Evolutionary conservation across 92 coral and sea anemone genomes (phyloP), one percentile per base, ranked within the genome.

Genomic region (Phenganax marumi): DNA sequence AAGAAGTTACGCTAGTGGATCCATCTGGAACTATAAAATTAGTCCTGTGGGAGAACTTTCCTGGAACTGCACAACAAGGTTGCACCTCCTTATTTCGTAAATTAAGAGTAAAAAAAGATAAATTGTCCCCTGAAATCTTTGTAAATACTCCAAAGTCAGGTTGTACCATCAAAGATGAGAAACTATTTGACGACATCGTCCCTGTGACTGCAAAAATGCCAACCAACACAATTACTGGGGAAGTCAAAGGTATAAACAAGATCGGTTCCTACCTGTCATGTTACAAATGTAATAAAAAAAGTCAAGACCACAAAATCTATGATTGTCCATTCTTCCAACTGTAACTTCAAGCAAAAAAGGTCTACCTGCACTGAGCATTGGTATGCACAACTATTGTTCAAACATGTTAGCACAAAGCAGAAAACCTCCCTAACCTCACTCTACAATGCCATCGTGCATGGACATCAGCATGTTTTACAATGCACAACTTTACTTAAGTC

Each of bases 171-270:
- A 43, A 52, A 7, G n/a, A 7, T 50, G 56, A 6, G 4, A 6
- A 6, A 3, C 19, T 11, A 7, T 72, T 72, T 47, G 19, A 72
- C 10, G 77, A 72, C 9, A 10, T 33, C n/a, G 10, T 51, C 8
- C 21, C 84, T 16, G 56, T 80, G 3, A 33, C 55, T 6, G 52
- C 79, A 16, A 79, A 86, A 23, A 53, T 75, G 43, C 76, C 87
- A 24, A 73, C 33, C 12, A 14, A 13, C 17, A 85, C 54, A 11
- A 50, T 71, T 53, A 57, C 54, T 14, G 84, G 17, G 24, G 58
- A 80, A 80, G n/a, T 80, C 16, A 43, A 14, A 33, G 77, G 84
- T 43, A 49, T 80, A 58, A 60, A 63, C 17, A 80, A 80, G 50
- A 26, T 80, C 8, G 58, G 1, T 63, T 5, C 12, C 12, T 80